Percentiles rank a stretch among this genome's conserved stretches.
Evolutionary conservation across 1,140 invertebrate genomes (phyloP).

Genomic region (Mamestra configurata): DNA sequence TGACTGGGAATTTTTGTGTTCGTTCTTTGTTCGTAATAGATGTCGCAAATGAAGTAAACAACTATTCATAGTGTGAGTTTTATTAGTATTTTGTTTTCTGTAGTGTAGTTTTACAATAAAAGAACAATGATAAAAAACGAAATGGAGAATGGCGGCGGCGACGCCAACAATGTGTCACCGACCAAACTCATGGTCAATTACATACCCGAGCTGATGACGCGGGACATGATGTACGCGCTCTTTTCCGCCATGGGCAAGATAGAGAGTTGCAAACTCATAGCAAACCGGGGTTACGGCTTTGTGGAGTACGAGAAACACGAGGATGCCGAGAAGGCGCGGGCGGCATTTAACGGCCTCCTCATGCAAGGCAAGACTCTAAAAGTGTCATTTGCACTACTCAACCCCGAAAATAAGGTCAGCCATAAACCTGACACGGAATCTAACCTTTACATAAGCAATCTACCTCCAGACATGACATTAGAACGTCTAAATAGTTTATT

Average conservation of each 20-base stretch:
- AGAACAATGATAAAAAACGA: conserved; percentile 85
- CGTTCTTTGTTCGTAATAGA: conserved; percentile 81
- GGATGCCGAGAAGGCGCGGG: conserved; percentile 86
- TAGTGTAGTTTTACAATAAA: conserved; percentile 83
- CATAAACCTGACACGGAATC: conserved; percentile 85
- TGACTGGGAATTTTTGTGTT: conserved; percentile 83
- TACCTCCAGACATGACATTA: conserved; percentile 85
- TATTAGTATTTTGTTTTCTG: conserved; percentile 83
- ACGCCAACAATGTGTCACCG: conserved; percentile 87
- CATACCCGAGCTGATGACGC: conserved; percentile 87
- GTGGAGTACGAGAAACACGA: conserved; percentile 86
- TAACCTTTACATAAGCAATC: conserved; percentile 86
- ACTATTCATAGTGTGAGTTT: conserved; percentile 77
- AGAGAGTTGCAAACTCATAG: conserved; percentile 85
- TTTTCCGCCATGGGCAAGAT: conserved; percentile 87
- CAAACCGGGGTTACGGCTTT: conserved; percentile 86
- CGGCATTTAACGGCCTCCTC: conserved; percentile 85
- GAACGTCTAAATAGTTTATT: conserved; percentile 83
- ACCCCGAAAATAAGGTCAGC: conserved; percentile 85
- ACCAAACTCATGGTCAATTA: conserved; percentile 89
- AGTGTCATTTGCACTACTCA: conserved; percentile 86
- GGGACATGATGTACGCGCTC: conserved; percentile 86
- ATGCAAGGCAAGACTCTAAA: conserved; percentile 87
- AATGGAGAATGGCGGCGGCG: conserved; percentile 87
- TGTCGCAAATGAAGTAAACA: conserved; percentile 84